Conservation (phyloP, 1,140 invertebrate genomes). For the Vollenhovia emeryi region DNA sequence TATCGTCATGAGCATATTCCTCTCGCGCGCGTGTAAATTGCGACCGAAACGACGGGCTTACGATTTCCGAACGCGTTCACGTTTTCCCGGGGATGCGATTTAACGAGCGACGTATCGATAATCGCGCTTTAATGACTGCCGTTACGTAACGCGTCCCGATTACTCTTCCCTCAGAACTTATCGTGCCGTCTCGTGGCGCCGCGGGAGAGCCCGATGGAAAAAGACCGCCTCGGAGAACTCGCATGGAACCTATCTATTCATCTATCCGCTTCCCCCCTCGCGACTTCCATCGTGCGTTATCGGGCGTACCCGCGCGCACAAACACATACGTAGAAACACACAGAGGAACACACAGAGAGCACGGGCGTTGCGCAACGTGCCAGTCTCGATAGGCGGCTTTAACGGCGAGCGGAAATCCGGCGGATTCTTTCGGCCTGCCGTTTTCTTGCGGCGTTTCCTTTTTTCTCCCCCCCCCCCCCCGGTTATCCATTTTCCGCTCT, state of each 20-base stretch:
- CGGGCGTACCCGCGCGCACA: slow-evolving; percentile 23
- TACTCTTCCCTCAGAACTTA: slow-evolving; percentile 18
- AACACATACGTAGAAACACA: background rate
- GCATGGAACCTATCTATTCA: slow-evolving; percentile 28
- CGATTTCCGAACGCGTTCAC: too few species aligned
- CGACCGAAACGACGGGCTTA: background rate
- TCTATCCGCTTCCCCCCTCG: slow-evolving; percentile 49
- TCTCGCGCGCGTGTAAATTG: background rate
- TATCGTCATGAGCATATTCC: background rate
- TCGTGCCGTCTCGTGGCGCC: background rate
- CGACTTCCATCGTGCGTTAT: slow-evolving; percentile 65
- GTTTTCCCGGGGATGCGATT: background rate
- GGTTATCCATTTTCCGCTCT: slow-evolving; percentile 50
- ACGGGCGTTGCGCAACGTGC: slow-evolving; percentile 77
- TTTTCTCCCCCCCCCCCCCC: background rate
- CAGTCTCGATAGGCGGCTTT: slow-evolving; percentile 76
- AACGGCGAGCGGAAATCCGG: slow-evolving; percentile 80
- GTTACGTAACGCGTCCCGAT: background rate
- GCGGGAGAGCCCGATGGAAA: background rate
- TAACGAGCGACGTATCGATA: too few species aligned
- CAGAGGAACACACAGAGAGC: slow-evolving; percentile 4
- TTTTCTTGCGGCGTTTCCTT: slow-evolving; percentile 68
- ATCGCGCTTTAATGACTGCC: background rate
- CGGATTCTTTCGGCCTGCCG: slow-evolving; percentile 78
- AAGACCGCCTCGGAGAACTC: background rate